Conservation (phyloP, 2,888 invertebrate genomes). For the Dimorphilus gyrociliatus region DNA sequence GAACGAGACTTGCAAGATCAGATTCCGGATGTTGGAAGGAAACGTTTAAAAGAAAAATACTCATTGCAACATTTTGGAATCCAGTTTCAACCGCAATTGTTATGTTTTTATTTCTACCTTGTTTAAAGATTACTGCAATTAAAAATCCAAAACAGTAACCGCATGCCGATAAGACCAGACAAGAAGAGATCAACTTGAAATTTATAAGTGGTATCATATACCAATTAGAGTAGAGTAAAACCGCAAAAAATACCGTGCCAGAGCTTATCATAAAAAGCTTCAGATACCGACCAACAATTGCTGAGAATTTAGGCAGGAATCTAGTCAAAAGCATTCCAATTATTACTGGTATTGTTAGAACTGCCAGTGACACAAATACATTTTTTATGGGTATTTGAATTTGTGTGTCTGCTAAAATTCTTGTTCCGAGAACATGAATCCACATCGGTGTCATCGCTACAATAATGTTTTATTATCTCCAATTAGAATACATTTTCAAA, state of each 20-base stretch:
- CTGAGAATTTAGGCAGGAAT: conserved; percentile 1
- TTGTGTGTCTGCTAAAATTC: not conserved
- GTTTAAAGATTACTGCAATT: conserved; percentile 1
- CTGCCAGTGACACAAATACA: conserved; percentile 3
- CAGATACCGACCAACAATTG: not conserved
- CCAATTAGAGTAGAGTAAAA: conserved; percentile 2
- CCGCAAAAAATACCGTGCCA: conserved; percentile 1
- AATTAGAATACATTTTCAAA: too few species aligned
- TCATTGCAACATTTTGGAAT: conserved; percentile 4
- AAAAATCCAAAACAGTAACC: conserved; percentile 1
- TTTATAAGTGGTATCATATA: not conserved
- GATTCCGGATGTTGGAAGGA: conserved; percentile 3
- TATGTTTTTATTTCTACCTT: not conserved
- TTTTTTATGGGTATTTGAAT: conserved; percentile 2
- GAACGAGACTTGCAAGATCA: conserved; percentile 3
- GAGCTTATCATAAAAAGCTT: not conserved
- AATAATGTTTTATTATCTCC: too few species aligned
- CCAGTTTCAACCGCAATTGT: conserved; percentile 4
- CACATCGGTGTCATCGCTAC: conserved; percentile 5
- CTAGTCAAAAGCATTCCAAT: not conserved
- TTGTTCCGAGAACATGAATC: conserved; percentile 3
- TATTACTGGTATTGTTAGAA: conserved; percentile 3
- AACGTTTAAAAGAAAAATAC: conserved; percentile 1
- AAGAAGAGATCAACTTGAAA: conserved; percentile 1
- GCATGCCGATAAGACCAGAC: conserved; percentile 1